These are phyloP conservation scores for Procavia capensis DNA, from an alignment of 2,113 vertebrate genomes.

Conservation along the genomic window DNA sequence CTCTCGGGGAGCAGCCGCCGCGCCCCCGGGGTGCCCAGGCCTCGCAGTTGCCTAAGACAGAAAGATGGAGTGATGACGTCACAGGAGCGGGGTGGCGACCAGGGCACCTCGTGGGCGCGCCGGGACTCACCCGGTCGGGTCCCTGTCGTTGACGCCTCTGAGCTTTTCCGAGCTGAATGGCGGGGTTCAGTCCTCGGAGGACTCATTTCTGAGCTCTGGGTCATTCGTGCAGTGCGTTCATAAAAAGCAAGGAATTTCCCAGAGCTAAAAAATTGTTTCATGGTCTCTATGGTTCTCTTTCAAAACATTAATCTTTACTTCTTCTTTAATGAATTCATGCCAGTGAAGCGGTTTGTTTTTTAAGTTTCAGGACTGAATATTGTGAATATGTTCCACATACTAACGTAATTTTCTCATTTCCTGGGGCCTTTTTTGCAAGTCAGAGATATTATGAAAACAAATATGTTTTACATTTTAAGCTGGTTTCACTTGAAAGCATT, in stretches of 20 bases:
- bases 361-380: conserved; percentile 16
- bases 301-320: conserved; percentile 24
- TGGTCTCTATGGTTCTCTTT: conserved; percentile 26
- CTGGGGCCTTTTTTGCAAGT: conserved; percentile 28
- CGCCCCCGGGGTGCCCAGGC: too few relatives aligned
- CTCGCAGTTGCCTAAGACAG: neutral
- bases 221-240: neutral
- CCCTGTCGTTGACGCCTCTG: too few relatives aligned
- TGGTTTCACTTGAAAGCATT: conserved; percentile 32
- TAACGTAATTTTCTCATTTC: conserved; percentile 59
- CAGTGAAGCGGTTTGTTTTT: conserved; percentile 27
- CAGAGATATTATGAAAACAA: conserved; percentile 48
- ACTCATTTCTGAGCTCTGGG: neutral
- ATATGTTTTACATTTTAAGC: conserved; percentile 37
- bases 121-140: too few relatives aligned
- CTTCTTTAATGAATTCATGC: conserved; percentile 40
- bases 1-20: too few relatives aligned
- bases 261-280: conserved; percentile 36
- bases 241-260: neutral
- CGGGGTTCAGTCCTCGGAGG: neutral
- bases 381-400: neutral
- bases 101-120: too few relatives aligned
- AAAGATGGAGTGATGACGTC: neutral
- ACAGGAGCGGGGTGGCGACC: too few relatives aligned
- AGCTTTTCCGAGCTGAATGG: conserved; percentile 45